Evolutionary conservation across 2,888 invertebrate genomes (phyloP).

Genomic region (Nasonia oneida): DNA sequence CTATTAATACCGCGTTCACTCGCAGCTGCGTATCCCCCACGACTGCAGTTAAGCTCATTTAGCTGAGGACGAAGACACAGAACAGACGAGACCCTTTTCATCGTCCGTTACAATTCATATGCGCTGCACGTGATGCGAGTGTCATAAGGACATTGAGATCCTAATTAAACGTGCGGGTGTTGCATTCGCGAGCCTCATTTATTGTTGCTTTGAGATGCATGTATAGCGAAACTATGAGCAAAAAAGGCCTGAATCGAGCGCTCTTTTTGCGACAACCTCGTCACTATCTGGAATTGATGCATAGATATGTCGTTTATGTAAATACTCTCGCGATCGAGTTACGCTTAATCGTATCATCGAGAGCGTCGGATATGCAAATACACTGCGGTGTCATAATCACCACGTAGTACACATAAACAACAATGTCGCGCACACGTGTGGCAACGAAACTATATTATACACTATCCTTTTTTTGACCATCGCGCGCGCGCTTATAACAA

Average conservation of each 20-base stretch:
- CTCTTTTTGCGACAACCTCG: neutral
- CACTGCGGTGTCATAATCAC: neutral
- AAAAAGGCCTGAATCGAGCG: neutral
- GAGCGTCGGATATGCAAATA: neutral
- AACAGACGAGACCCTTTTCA: constrained; percentile 2
- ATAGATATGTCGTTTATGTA: neutral
- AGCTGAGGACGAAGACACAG: neutral
- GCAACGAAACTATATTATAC: neutral
- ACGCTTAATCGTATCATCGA: neutral
- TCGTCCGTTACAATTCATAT: neutral
- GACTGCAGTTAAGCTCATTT: neutral
- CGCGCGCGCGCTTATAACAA: no score
- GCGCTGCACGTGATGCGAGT: neutral
- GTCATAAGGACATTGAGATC: neutral
- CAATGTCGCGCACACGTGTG: neutral
- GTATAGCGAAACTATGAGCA: neutral
- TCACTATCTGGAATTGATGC: neutral
- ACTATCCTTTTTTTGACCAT: neutral
- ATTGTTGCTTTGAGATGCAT: neutral
- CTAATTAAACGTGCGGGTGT: neutral
- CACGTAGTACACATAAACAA: neutral
- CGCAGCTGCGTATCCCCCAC: neutral
- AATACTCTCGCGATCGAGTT: neutral
- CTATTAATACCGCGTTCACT: neutral
- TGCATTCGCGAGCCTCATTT: neutral